Evolutionary conservation across 2,797 vertebrate genomes (phyloP), one percentile per base, ranked within the genome.

Genomic region (Mycteria americana): DNA sequence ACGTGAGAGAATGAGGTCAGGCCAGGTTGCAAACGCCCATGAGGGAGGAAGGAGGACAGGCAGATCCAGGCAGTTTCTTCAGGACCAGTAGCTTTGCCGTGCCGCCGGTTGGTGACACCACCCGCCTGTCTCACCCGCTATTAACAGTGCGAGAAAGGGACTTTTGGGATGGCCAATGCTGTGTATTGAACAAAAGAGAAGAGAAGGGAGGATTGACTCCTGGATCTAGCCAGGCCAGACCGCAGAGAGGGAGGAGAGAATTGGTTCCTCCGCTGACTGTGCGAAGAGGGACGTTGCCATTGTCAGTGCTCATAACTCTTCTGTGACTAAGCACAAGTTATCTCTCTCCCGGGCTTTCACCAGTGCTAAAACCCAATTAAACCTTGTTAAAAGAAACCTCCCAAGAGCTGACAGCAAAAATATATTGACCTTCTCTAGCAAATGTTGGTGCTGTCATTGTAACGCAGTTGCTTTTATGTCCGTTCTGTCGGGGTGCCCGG

Each of bases 1-100:
- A 15, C 0, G 0, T 10, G 37, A 39, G 37, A 39, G 37, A 39
- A 39, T 39, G 37, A 39, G 50, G 63, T 12, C 63, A 16, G 48
- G 13, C 69, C 18, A 3, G 46, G 63, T 13, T 28, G 30, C 0
- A 1, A 24, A 21, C 0, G 2, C 5, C 43, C 4, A 0, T 4
- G 45, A 12, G 30, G 37, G 27, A 69, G 50, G 68, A 27, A 21
- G 72, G n/a, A 65, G 45, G 51, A 45, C 18, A 6, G 76, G 69
- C 25, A 46, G 53, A 19, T 33, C 16, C 27, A 14, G 41, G 59
- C 64, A 18, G 35, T 64, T 50, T 37, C 25, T 23, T 25, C 53
- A 39, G 41, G 46, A 60, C 46, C 37, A 15, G 83, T 5, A 67
- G 63, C 68, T 51, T 45, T 46, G 63, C 63, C 22, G 77, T 28